Percentiles rank a stretch among this genome's conserved stretches.
phyloP scores from a whole-genome alignment of 2,888 invertebrate species.

The Cerceris rybyensis region DNA sequence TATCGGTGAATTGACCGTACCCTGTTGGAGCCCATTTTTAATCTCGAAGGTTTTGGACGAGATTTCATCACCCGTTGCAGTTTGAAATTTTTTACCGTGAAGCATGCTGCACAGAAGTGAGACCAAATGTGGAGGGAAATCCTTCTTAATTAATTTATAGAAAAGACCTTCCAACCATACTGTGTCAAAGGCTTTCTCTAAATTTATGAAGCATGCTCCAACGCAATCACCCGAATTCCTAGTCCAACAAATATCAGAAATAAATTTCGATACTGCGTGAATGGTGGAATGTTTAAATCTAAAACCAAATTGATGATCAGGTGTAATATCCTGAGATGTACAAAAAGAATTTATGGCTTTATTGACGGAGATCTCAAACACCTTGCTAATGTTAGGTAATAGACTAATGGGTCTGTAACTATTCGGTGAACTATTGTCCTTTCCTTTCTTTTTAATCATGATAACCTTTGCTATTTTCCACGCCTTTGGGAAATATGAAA shows the following conservation, averaged over 20 bases:
- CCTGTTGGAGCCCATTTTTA: conserved; percentile 20
- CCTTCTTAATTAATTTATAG: conserved; percentile 31
- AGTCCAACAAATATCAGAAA: conserved; percentile 13
- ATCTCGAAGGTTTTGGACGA: conserved; percentile 5
- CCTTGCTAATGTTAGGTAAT: conserved; percentile 64
- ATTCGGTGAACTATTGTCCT: conserved; percentile 46
- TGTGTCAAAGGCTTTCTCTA: conserved; percentile 2
- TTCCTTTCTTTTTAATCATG: conserved; percentile 37
- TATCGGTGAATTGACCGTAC: too few species aligned
- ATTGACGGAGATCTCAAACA: conserved; percentile 61
- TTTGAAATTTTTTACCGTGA: conserved; percentile 25
- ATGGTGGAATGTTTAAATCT: conserved; percentile 4
- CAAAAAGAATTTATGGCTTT: conserved; percentile 32
- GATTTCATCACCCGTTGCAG: not conserved
- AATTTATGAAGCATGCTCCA: conserved; percentile 24
- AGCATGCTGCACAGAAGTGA: conserved; percentile 40
- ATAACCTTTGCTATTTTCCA: conserved; percentile 65
- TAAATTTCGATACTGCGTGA: too few species aligned
- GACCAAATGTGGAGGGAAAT: conserved; percentile 24
- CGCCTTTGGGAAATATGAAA: conserved; percentile 62
- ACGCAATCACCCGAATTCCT: conserved; percentile 21
- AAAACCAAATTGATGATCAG: conserved; percentile 64
- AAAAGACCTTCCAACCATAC: conserved; percentile 45
- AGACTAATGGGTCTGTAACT: conserved; percentile 56
- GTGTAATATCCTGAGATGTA: conserved; percentile 46